Conservation (phyloP, 2,797 vertebrate species). For the Myotis pilosus region DNA sequence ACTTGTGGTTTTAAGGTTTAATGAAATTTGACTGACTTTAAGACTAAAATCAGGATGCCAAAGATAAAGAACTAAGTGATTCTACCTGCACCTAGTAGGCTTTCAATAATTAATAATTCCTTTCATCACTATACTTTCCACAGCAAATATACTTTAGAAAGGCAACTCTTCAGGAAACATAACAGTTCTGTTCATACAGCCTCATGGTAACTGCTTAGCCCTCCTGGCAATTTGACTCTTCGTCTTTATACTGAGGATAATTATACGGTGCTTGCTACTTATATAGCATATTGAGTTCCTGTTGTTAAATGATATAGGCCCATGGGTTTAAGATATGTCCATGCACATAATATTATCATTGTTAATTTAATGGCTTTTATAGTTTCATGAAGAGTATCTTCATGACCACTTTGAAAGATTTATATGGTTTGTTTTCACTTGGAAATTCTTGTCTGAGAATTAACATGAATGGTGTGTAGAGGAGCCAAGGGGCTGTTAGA, state of each 20-base stretch:
- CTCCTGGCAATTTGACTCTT: background rate
- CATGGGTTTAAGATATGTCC: slow-evolving; percentile 8
- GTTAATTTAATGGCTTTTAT: slow-evolving; percentile 28
- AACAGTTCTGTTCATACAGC: background rate
- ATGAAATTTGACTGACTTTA: background rate
- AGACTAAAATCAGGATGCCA: background rate
- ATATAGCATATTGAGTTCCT: background rate
- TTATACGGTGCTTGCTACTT: background rate
- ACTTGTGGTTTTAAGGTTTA: background rate
- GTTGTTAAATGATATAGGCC: background rate
- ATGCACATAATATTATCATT: background rate
- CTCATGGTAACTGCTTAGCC: background rate
- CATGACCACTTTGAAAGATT: slow-evolving; percentile 20
- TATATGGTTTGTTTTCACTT: slow-evolving; percentile 42
- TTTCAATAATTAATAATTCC: background rate
- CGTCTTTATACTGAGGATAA: background rate
- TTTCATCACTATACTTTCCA: background rate
- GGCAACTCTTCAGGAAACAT: background rate
- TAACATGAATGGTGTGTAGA: background rate
- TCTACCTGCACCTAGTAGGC: background rate
- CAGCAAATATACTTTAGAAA: background rate
- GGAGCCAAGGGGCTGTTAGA: background rate
- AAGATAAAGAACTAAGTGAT: background rate
- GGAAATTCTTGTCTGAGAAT: slow-evolving; percentile 52
- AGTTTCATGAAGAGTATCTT: slow-evolving; percentile 20